Conservation (phyloP, 2,113 vertebrate genomes). For the Chlorodrepanis virens region DNA sequence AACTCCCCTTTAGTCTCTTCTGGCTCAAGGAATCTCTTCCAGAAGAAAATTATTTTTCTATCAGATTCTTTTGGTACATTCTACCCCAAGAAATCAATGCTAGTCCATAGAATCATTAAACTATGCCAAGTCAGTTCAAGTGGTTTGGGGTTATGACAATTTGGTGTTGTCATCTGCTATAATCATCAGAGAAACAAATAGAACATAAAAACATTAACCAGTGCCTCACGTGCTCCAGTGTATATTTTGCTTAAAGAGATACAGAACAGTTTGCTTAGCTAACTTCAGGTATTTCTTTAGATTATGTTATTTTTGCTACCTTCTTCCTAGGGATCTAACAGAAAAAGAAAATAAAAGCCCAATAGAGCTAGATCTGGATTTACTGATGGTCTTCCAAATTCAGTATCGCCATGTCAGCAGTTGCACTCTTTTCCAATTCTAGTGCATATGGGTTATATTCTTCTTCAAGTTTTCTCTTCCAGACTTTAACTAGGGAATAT, state of each 20-base stretch:
- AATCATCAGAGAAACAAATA: neutral
- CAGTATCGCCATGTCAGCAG: slow-evolving; percentile 59
- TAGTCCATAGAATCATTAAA: neutral
- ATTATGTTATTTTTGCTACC: neutral
- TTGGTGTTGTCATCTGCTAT: neutral
- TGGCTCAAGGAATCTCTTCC: neutral
- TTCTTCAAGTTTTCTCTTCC: slow-evolving; percentile 75
- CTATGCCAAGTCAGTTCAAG: neutral
- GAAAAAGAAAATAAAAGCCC: neutral
- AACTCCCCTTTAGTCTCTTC: neutral
- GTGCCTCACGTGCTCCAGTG: neutral
- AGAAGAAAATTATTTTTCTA: neutral
- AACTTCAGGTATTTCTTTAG: neutral
- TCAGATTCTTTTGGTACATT: neutral
- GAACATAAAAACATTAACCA: neutral
- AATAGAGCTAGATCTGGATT: neutral
- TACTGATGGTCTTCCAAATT: slow-evolving; percentile 59
- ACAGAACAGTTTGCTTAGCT: neutral
- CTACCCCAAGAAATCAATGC: neutral
- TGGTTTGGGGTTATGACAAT: neutral
- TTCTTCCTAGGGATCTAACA: neutral
- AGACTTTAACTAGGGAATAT: slow-evolving; percentile 72
- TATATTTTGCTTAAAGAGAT: neutral
- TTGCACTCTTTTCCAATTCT: slow-evolving; percentile 67
- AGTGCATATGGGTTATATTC: slow-evolving; percentile 67